phyloP scores from a whole-genome alignment of 2,113 vertebrate genomes.

The Turdus rufiventris region DNA sequence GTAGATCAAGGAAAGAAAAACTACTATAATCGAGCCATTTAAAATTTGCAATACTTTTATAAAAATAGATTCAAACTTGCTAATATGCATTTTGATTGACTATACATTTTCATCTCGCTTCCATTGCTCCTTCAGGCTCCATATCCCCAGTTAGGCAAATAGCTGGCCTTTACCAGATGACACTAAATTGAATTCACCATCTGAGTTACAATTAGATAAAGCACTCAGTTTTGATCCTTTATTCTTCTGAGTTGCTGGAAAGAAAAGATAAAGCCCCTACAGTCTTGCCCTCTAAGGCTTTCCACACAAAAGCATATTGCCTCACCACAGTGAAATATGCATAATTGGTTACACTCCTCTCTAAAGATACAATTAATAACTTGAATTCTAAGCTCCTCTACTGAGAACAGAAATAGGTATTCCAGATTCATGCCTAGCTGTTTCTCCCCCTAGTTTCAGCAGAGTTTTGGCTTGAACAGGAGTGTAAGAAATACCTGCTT shows the following conservation, averaged over 20 bases:
- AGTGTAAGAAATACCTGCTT: not conserved
- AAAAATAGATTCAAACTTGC: slow-evolving; percentile 9
- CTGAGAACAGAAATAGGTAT: not conserved
- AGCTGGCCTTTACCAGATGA: slow-evolving; percentile 1
- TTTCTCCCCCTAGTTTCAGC: not conserved
- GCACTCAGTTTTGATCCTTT: slow-evolving; percentile 10
- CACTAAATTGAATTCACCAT: slow-evolving; percentile 13
- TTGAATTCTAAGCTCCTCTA: not conserved
- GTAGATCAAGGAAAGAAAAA: not conserved
- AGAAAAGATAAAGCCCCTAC: slow-evolving; percentile 3
- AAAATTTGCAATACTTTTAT: not conserved
- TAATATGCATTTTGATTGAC: slow-evolving; percentile 45
- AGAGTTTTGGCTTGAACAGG: not conserved
- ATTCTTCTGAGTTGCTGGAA: slow-evolving; percentile 5
- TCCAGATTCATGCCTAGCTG: not conserved
- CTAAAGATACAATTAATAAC: not conserved
- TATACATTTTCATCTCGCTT: not conserved
- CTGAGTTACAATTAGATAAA: slow-evolving; percentile 36
- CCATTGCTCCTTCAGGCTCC: not conserved
- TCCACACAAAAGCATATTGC: not conserved
- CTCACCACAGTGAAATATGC: not conserved
- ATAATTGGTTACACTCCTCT: not conserved
- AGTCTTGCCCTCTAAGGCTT: not conserved
- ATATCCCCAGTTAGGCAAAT: not conserved
- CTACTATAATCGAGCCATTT: not conserved